A percentile compares a stretch with the other conserved stretches of the same genome.
Evolutionary conservation across 2,888 invertebrate species (phyloP).

Genomic region (Petrolisthes cinctipes): DNA sequence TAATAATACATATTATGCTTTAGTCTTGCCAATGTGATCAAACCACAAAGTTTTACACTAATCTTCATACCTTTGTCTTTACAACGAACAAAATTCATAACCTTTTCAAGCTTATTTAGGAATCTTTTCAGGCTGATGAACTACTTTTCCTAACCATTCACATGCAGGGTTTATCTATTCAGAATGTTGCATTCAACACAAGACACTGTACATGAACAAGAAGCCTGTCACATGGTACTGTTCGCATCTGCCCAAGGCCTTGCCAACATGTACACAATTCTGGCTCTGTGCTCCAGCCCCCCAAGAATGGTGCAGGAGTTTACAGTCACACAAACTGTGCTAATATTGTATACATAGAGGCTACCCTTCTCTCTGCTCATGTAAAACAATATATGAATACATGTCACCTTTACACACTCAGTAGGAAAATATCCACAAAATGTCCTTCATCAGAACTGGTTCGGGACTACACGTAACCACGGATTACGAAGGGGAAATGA

Average conservation of each 20-base stretch:
- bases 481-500: slow-evolving; percentile 5
- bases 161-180: slow-evolving; percentile 60
- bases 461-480: slow-evolving; percentile 13
- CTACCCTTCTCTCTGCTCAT: slow-evolving; percentile 44
- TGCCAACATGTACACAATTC: slow-evolving; percentile 59
- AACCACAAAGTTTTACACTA: slow-evolving; percentile 42
- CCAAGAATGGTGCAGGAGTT: slow-evolving; percentile 38
- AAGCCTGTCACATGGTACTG: slow-evolving; percentile 62
- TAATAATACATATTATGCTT: slow-evolving; percentile 62
- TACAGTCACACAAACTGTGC: slow-evolving; percentile 34
- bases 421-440: slow-evolving; percentile 31
- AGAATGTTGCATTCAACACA: slow-evolving; percentile 61
- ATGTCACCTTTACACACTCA: slow-evolving; percentile 40
- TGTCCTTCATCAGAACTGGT: slow-evolving; percentile 29
- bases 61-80: slow-evolving; percentile 55
- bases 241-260: slow-evolving; percentile 63
- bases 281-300: slow-evolving; percentile 42
- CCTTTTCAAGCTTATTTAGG: slow-evolving; percentile 41
- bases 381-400: slow-evolving; percentile 41
- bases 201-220: slow-evolving; percentile 62
- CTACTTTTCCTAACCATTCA: slow-evolving; percentile 58
- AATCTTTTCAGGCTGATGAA: slow-evolving; percentile 50
- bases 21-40: slow-evolving; percentile 53
- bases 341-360: slow-evolving; percentile 50
- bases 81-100: slow-evolving; percentile 50